Evolutionary conservation across 2,888 invertebrate species (phyloP), one percentile per base, ranked within the genome.

Genomic region (Tuta absoluta): DNA sequence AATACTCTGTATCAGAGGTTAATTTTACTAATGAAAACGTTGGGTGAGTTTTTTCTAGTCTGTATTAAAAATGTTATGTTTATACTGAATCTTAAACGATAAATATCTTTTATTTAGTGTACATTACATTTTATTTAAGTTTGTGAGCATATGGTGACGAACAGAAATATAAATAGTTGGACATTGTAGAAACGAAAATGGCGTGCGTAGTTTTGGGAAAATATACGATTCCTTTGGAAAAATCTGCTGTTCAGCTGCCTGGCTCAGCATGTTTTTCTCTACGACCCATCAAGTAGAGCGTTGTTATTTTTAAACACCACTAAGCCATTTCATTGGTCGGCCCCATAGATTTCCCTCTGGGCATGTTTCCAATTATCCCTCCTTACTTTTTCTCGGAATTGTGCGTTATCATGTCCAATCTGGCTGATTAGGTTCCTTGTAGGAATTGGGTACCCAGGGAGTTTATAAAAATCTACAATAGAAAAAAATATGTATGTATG

Each of bases 331-430:
- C 61, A 62, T 67, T 66, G 60, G 24, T 45, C 49, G 59, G 51
- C 63, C 65, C 61, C 62, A 63, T 62, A 66, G 68, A 69, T 69
- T 69, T 69, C 69, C 67, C 69, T 45, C 53, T 62, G 67, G 69
- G 53, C 64, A 28, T 24, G 48, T n/a, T 63, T 63, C 67, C 67
- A 69, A 68, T 69, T 69, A 69, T 62, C 63, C 60, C 65, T 58
- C 63, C 65, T 49, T 49, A 49, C 51, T 66, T 66, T 66, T 64
- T 57, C 57, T 62, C 38, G 38, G 51, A 41, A 59, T 59, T 37
- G 58, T 11, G 19, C 58, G 21, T 59, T 59, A 37, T 59, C 58
- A 59, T 59, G 58, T 59, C 58, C 58, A 14, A 59, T 59, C 38
- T 21, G 4, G 58, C 33, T 59, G 58, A 59, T 59, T 59, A 59